Evolutionary conservation across 2,113 vertebrate genomes (phyloP), one percentile per base, ranked within the genome.

Genomic region (Ranitomeya variabilis): DNA sequence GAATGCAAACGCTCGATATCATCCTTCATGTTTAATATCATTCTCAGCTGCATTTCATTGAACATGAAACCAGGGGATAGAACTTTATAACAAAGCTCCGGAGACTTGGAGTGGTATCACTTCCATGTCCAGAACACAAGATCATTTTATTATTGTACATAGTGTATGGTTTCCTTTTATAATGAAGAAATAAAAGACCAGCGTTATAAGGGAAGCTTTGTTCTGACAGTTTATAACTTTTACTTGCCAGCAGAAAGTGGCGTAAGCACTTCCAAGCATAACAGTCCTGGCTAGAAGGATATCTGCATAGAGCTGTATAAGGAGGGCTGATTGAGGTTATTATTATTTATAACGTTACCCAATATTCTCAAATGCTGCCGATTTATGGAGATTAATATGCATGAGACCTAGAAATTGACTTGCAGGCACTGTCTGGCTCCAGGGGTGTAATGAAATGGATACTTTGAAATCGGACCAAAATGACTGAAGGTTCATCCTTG

Each of bases 131-230:
- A 89, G 87, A 85, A 89, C 87, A 89, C 87, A 89, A 66, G 71
- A 89, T 64, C 59, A 89, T 45, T 84, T 89, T 85, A 85, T 89
- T 85, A 85, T 69, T 89, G 76, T 85, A 79, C 82, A 83, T 76
- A 85, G 87, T 89, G 73, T 85, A 89, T 89, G 87, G 81, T 89
- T 89, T 89, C 87, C 87, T 85, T 85, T 89, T 89, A 89, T 79
- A 66, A 89, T 84, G 73, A 84, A 89, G 80, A 85, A 89, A 84
- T 85, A 89, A 85, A 69, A 89, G 87, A 54, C 69, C 59, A 55
- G 31, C 69, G 57, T 74, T 69, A 89, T 52, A 89, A 85, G 73
- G 52, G 82, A 52, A 67, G 73, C 87, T 84, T 89, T 89, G 87
- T 85, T 85, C 45, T 57, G 37, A 13, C 52, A 52, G 21, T 19